Evolutionary conservation across 2,797 vertebrate species (phyloP).

Genomic region (Choloepus didactylus): DNA sequence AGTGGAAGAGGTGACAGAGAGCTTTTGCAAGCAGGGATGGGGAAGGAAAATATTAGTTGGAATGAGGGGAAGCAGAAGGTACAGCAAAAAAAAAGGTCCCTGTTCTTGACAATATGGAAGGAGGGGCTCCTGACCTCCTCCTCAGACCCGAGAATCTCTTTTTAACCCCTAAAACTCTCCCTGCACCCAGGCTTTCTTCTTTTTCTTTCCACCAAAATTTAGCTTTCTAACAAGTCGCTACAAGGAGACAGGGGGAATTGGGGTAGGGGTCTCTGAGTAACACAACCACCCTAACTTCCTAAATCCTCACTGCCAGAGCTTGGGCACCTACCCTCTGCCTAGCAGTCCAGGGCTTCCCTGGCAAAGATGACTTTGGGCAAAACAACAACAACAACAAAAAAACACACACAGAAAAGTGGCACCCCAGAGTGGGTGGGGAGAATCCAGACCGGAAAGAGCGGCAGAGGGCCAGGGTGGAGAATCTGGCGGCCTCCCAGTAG

Average conservation of each 20-base stretch:
- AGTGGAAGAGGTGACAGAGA: not conserved
- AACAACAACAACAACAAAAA: not conserved
- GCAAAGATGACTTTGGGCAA: constrained; percentile 38
- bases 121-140: not conserved
- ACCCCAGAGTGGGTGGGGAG: constrained; percentile 68
- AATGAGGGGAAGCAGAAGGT: not conserved
- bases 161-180: not conserved
- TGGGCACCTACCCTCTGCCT: not conserved
- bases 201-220: not conserved
- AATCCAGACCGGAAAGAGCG: constrained; percentile 31
- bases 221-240: not conserved
- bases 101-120: not conserved
- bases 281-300: not conserved
- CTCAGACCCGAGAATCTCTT: not conserved
- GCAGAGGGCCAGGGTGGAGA: constrained; percentile 47
- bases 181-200: not conserved
- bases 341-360: not conserved
- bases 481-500: constrained; percentile 34
- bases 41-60: not conserved
- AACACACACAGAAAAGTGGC: not conserved
- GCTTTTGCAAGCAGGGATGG: not conserved
- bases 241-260: not conserved
- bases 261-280: not conserved
- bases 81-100: not conserved
- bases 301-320: not conserved